A percentile compares a stretch with the other conserved stretches of the same genome.
Evolutionary conservation across 1,140 invertebrate genomes (phyloP).

Genomic region (Trichogramma pretiosum): DNA sequence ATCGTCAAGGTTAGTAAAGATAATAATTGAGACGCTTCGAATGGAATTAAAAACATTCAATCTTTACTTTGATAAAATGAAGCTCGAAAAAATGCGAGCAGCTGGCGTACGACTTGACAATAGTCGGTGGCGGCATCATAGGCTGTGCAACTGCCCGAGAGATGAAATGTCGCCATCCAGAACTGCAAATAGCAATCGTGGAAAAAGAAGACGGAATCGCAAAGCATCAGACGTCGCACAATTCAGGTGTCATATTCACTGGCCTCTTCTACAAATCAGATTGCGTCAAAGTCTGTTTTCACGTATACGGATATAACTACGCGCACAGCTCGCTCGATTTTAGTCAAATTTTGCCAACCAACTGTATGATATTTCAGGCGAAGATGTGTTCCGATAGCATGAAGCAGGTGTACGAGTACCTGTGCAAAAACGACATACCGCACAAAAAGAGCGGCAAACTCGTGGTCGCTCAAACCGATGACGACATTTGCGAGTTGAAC

Average conservation of each 20-base stretch:
- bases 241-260: slow-evolving; percentile 63
- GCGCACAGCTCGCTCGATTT: too few relatives aligned
- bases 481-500: slow-evolving; percentile 54
- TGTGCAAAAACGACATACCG: slow-evolving; percentile 78
- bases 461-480: slow-evolving; percentile 82
- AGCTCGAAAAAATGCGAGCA: too few relatives aligned
- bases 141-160: slow-evolving; percentile 89
- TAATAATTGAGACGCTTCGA: too few relatives aligned
- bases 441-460: slow-evolving; percentile 95
- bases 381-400: slow-evolving; percentile 80
- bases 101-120: slow-evolving; percentile 82
- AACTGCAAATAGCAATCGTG: slow-evolving; percentile 75
- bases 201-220: slow-evolving; percentile 88
- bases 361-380: too few relatives aligned
- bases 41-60: too few relatives aligned
- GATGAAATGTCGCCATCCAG: slow-evolving; percentile 66
- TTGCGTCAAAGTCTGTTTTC: slow-evolving; percentile 75
- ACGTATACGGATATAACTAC: too few relatives aligned
- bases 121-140: slow-evolving; percentile 96
- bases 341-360: too few relatives aligned
- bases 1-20: too few relatives aligned
- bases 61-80: too few relatives aligned
- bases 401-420: slow-evolving; percentile 81
- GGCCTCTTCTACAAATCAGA: slow-evolving; percentile 96
- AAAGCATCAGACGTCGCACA: slow-evolving; percentile 90